Evolutionary conservation across 2,888 invertebrate genomes (phyloP).

Genomic region (Tipula vernalis): DNA sequence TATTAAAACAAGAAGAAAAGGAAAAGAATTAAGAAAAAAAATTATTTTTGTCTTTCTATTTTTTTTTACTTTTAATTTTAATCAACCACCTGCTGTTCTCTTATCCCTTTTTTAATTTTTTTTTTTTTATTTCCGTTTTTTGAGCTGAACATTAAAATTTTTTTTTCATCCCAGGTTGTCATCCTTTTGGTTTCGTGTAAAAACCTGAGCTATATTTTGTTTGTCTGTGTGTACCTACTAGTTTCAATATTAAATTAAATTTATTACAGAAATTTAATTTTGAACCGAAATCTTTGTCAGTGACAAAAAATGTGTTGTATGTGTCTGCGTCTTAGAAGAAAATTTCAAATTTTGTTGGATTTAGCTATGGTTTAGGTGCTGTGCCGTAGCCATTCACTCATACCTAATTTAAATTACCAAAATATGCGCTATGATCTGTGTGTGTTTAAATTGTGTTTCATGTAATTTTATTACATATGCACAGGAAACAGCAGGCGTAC

Average conservation of each 20-base stretch:
- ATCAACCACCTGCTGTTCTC: slow-evolving; percentile 4
- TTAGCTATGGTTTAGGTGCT: no score
- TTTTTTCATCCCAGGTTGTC: not conserved
- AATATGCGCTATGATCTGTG: no score
- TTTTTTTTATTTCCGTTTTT: not conserved
- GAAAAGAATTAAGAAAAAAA: not conserved
- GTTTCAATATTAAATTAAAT: not conserved
- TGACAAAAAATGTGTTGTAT: not conserved
- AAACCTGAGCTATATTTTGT: not conserved
- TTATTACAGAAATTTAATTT: not conserved
- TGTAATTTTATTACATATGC: not conserved
- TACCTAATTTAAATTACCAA: no score
- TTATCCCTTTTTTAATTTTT: no score
- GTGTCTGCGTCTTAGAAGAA: no score
- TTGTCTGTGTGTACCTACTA: not conserved
- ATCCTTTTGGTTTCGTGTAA: not conserved
- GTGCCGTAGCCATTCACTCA: no score
- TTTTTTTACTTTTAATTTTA: not conserved
- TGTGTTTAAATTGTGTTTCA: not conserved
- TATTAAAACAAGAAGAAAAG: not conserved
- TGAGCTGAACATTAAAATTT: not conserved
- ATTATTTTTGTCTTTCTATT: not conserved
- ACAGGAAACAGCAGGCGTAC: no score
- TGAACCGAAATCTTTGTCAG: not conserved
- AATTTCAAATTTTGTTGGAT: no score